Evolutionary conservation across 1,140 invertebrate species (phyloP).

Genomic region (Drosophila punjabiensis): DNA sequence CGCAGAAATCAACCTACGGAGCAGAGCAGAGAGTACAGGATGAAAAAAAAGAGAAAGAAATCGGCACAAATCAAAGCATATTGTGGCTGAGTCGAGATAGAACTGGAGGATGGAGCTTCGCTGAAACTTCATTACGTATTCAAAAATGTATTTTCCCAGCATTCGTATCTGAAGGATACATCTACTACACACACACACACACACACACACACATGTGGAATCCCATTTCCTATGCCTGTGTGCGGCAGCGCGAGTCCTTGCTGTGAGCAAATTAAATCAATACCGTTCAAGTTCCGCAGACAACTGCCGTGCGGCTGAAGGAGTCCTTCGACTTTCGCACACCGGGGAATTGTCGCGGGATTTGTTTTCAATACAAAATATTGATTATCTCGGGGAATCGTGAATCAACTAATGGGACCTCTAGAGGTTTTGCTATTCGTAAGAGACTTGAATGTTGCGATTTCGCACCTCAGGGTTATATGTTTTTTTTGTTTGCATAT

Average conservation of each 20-base stretch:
- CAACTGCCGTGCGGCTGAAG: conserved; percentile 31
- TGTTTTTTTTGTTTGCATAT: not conserved
- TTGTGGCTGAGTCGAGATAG: conserved; percentile 45
- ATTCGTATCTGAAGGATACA: conserved; percentile 43
- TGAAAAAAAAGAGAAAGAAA: conserved; percentile 13
- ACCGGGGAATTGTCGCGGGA: conserved; percentile 52
- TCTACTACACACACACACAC: conserved; percentile 1
- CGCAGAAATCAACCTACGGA: conserved; percentile 89
- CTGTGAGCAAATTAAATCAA: conserved; percentile 68
- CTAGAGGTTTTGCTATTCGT: conserved; percentile 1
- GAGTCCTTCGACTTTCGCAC: conserved; percentile 30
- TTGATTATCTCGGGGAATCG: conserved; percentile 43
- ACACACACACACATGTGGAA: conserved; percentile 10
- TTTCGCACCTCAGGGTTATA: not conserved
- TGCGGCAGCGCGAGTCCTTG: conserved; percentile 22
- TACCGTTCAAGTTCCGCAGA: conserved; percentile 49
- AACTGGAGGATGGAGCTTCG: not conserved
- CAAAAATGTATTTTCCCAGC: conserved; percentile 66
- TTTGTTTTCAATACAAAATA: conserved; percentile 53
- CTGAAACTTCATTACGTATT: conserved; percentile 72
- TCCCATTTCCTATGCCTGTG: conserved; percentile 32
- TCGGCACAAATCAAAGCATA: conserved; percentile 63
- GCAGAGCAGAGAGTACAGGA: conserved; percentile 14
- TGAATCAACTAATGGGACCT: conserved; percentile 28
- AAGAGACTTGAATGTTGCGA: conserved; percentile 3